Conservation (phyloP, 2,888 invertebrate species). For the Epinotia brunnichana region DNA sequence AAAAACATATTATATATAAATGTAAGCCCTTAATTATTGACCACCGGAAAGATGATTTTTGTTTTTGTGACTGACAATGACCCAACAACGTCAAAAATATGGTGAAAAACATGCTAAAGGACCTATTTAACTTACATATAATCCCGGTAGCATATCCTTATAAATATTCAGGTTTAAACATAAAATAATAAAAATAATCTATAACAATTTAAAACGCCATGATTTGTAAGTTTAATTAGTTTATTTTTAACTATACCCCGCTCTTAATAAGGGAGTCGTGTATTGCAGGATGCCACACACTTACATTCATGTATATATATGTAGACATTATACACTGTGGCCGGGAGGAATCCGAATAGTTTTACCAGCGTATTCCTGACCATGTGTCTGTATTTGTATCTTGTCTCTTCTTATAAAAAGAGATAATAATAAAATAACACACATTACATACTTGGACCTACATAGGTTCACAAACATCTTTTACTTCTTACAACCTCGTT, state of each 20-base stretch:
- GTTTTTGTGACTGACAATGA: too few species aligned
- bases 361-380: too few species aligned
- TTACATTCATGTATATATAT: constrained; percentile 55
- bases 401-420: too few species aligned
- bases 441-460: too few species aligned
- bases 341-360: constrained; percentile 54
- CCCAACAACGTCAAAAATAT: neutral
- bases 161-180: constrained; percentile 33
- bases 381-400: too few species aligned
- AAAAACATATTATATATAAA: too few species aligned
- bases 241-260: constrained; percentile 78
- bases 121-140: constrained; percentile 54
- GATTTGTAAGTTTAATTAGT: constrained; percentile 57
- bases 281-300: constrained; percentile 74
- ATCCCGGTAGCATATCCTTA: constrained; percentile 63
- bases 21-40: too few species aligned
- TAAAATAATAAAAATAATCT: constrained; percentile 38
- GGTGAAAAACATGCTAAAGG: constrained; percentile 11
- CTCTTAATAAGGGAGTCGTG: constrained; percentile 65
- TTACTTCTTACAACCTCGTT: too few species aligned
- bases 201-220: constrained; percentile 45
- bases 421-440: too few species aligned
- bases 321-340: constrained; percentile 66
- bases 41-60: too few species aligned
- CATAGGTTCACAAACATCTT: too few species aligned